Percentiles rank a stretch among this genome's conserved stretches.
Conservation (phyloP, 2,113 vertebrate genomes). For the cattle (Bos taurus) region DNA sequence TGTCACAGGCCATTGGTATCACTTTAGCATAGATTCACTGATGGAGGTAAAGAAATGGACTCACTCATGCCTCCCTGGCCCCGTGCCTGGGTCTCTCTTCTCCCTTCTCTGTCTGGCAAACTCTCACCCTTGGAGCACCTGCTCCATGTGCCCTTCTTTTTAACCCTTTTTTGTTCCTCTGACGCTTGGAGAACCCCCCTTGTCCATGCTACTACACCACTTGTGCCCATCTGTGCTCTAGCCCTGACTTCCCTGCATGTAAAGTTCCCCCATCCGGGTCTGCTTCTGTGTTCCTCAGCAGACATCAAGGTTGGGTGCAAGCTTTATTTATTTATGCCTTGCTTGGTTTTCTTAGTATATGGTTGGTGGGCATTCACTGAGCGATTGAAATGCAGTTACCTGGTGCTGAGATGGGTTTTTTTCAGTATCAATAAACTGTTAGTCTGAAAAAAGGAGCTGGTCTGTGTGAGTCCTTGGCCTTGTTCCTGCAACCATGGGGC, state of each 20-base stretch:
- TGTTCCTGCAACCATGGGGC: background rate
- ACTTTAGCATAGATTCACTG: background rate
- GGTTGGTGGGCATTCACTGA: background rate
- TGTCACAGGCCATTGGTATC: no score
- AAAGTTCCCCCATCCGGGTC: rapidly evolving
- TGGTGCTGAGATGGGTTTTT: background rate
- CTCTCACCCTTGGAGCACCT: background rate
- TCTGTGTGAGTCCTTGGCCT: background rate
- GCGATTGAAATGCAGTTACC: no score
- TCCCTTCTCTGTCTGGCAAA: background rate
- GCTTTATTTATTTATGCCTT: background rate
- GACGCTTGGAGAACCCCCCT: background rate
- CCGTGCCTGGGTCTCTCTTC: background rate
- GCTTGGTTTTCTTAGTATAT: background rate
- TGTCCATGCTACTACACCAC: rapidly evolving
- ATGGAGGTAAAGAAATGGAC: no score
- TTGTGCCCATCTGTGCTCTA: background rate
- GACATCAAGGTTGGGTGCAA: background rate
- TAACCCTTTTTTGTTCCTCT: no score
- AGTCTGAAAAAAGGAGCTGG: background rate
- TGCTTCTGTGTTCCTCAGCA: no score
- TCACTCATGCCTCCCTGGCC: background rate
- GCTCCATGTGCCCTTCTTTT: background rate
- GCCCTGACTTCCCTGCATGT: background rate
- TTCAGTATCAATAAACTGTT: background rate